Base-by-base conservation (phyloP, 2,113 vertebrate species). In the Ursus arctos region DNA sequence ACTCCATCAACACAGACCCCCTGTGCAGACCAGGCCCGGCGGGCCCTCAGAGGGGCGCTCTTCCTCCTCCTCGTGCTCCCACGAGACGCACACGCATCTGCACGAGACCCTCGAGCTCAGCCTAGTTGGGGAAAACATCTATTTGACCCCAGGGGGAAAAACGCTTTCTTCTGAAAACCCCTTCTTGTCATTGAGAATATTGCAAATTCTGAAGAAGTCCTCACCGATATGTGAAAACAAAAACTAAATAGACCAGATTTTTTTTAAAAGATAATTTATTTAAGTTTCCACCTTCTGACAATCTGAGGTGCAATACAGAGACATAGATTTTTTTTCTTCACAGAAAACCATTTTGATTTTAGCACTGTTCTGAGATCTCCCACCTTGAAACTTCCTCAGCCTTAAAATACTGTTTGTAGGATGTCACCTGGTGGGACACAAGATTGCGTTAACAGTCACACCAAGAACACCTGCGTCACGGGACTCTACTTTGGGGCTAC, bases 181-280 rank as follows among this genome's bases (percentile, higher is more conserved):
- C 6, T 21, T n/a, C 51, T 6, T 0, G 4, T 51, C 61, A 51
- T 80, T 8, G 19, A 57, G 26, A 81, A 40, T 31, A 40, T 0
- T 21, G 49, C 33, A 57, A 15, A 77, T 74, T 28, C 61, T 10
- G 19, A 36, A 33, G 36, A 86, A 43, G 72, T 33, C 47, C 82
- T 79, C 28, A 3, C 0, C 2, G 69, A 36, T 16, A 22, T 4
- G 47, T 74, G 55, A 89, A 57, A 40, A 81, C 47, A 86, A 72
- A 74, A 55, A 55, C 61, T n/a, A 74, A 14, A 40, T 40, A 91
- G 47, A 21, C 18, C 28, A 26, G 82, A 40, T 63, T 97, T 40
- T 36, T 86, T 59, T 43, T 85, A 53, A 24, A 71, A 94, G 97
- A 91, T 81, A 11, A 92, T 98, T 98, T 98, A 97, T 98, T 98